Base-by-base conservation (phyloP, 2,888 invertebrate genomes). In the Gortyna flavago region DNA sequence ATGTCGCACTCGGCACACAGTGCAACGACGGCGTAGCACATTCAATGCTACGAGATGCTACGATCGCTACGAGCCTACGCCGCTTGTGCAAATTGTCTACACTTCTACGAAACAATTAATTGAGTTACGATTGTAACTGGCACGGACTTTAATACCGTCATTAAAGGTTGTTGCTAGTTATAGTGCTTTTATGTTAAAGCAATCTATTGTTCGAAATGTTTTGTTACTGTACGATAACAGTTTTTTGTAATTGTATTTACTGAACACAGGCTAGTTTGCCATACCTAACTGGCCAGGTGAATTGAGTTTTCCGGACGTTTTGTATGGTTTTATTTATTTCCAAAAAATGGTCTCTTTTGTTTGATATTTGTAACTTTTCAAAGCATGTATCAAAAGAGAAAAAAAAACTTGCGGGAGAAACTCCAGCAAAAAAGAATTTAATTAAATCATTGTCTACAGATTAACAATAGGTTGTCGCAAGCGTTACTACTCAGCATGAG, bases 41-140 rank as follows among this genome's bases (percentile, higher is more conserved):
- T 68, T 74, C 66, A 77, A 67, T 79, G 83, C 85, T 86, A 86
- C 85, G 80, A 72, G 75, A 67, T 80, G 77, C 85, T 81, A 85
- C 84, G 66, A 48, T 38, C n/a, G 76, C 87, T 86, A 86, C 85
- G 82, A 73, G 74, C 68, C 80, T 87, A 85, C 78, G 80, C 65
- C 66, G 69, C 62, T 76, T 77, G 82, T 79, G 77, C 29, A 75
- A 81, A 85, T 81, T 75, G 80, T 75, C 75, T 81, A 83, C 85
- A 72, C 72, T 80, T 77, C 74, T 85, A 83, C 77, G 75, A 81
- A 81, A 81, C 72, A 79, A 64, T 79, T 83, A 74, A 85, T 76
- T 74, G 67, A 84, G 84, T 76, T 77, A 75, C 77, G 75, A 72
- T 85, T 87, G 79, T 81, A 76, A 84, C 38, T 70, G 51, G 62